Percentiles rank a stretch among this genome's conserved stretches.
Conservation (phyloP, 1,140 invertebrate species). For the Mizuhopecten yessoensis region DNA sequence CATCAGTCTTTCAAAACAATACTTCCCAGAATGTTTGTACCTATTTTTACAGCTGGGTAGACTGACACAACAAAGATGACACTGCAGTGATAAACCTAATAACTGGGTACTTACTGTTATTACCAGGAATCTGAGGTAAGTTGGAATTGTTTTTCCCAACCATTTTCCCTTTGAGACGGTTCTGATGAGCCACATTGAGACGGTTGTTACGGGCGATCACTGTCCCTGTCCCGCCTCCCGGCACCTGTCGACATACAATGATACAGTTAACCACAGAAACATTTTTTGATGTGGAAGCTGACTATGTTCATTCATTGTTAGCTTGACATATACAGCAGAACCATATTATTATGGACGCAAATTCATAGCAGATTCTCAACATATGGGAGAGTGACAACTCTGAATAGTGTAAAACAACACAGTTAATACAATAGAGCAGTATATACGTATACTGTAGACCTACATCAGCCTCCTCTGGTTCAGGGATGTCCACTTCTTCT, state of each 20-base stretch:
- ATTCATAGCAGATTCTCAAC: neutral
- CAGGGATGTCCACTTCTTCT: constrained; percentile 85
- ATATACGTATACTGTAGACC: constrained; percentile 40
- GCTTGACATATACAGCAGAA: too few relatives aligned
- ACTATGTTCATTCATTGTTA: too few relatives aligned
- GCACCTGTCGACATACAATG: neutral
- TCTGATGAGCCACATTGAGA: constrained; percentile 66
- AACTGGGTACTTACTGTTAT: neutral
- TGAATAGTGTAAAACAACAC: too few relatives aligned
- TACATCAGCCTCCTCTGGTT: constrained; percentile 89
- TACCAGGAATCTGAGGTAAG: constrained; percentile 63
- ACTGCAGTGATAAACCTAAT: neutral
- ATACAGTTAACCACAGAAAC: too few relatives aligned
- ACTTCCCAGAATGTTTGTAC: neutral
- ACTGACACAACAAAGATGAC: neutral
- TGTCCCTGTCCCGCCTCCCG: constrained; percentile 47
- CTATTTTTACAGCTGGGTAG: neutral
- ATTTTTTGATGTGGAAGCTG: too few relatives aligned
- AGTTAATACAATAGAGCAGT: too few relatives aligned
- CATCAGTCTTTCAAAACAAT: neutral
- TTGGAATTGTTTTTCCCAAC: constrained; percentile 56
- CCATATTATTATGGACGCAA: neutral
- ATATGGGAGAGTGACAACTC: too few relatives aligned
- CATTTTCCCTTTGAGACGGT: constrained; percentile 69
- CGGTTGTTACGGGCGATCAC: constrained; percentile 66